Conservation (phyloP, 2,113 vertebrate species). For the Oncorhynchus gorbuscha region DNA sequence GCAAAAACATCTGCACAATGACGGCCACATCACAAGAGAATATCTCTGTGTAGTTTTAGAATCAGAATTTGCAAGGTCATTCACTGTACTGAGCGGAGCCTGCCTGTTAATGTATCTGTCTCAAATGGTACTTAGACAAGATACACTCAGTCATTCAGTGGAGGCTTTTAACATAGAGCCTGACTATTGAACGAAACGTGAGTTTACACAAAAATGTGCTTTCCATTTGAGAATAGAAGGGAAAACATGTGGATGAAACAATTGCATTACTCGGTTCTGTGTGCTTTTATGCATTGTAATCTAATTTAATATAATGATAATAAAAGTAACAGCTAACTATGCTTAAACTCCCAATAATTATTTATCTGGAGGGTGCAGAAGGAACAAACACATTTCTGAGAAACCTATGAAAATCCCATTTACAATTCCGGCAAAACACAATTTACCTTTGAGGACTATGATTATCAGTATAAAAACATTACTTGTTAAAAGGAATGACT, state of each 20-base stretch:
- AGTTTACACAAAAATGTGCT: conserved; percentile 29
- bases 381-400: neutral
- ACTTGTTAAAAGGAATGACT: no score
- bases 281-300: no score
- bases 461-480: conserved; percentile 11
- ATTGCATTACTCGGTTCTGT: conserved; percentile 18
- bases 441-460: conserved; percentile 33
- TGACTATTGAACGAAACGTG: conserved; percentile 3
- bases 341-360: neutral
- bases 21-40: conserved; percentile 3
- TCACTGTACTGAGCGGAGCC: neutral
- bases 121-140: conserved; percentile 35
- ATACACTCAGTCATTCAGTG: conserved; percentile 26
- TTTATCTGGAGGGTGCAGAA: neutral
- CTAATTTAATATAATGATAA: no score
- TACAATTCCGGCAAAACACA: conserved; percentile 32
- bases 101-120: neutral
- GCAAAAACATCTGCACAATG: conserved; percentile 69
- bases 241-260: neutral
- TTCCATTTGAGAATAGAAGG: neutral
- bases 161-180: conserved; percentile 44
- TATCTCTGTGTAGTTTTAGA: conserved; percentile 12
- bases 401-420: conserved; percentile 5
- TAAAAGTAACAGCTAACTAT: no score
- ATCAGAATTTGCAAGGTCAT: conserved; percentile 41